These are phyloP conservation scores for Thaumetopoea pityocampa DNA, from an alignment of 1,140 invertebrate species.

Conservation along the genomic window DNA sequence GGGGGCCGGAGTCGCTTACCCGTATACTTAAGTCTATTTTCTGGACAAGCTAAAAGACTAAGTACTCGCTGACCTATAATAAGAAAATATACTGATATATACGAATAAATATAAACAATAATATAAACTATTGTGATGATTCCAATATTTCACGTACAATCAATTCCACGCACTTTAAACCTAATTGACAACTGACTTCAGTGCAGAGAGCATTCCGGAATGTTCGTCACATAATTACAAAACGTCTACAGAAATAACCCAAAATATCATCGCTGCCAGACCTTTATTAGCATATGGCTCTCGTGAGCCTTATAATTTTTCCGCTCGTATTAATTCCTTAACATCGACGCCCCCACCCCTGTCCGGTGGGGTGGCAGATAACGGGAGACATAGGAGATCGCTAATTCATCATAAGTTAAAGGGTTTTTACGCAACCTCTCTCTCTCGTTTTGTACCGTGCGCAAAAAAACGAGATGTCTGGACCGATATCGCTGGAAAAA, in stretches of 20 bases:
- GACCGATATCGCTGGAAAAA: slow-evolving; percentile 51
- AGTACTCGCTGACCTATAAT: too few species aligned
- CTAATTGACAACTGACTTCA: too few species aligned
- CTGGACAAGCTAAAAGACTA: too few species aligned
- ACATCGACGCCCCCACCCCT: slow-evolving; percentile 70
- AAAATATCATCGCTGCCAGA: too few species aligned
- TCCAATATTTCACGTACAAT: neutral
- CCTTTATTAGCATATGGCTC: slow-evolving; percentile 8
- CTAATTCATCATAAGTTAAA: slow-evolving; percentile 77
- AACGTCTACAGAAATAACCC: slow-evolving; percentile 5
- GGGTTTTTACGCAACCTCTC: slow-evolving; percentile 60
- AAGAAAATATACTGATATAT: too few species aligned
- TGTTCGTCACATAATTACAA: neutral
- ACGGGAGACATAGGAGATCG: slow-evolving; percentile 73
- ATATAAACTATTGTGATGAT: too few species aligned
- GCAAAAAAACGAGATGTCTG: slow-evolving; percentile 61
- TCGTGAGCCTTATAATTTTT: slow-evolving; percentile 45
- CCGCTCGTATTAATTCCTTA: slow-evolving; percentile 67
- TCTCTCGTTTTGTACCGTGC: slow-evolving; percentile 56
- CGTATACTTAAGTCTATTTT: too few species aligned
- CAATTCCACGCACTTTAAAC: neutral
- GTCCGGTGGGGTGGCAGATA: slow-evolving; percentile 55
- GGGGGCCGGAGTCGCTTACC: too few species aligned
- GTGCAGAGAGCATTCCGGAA: too few species aligned
- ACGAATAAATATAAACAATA: too few species aligned